These are phyloP conservation scores for Sialis fuliginosa DNA, from an alignment of 2,888 invertebrate species.

Conservation along the genomic window DNA sequence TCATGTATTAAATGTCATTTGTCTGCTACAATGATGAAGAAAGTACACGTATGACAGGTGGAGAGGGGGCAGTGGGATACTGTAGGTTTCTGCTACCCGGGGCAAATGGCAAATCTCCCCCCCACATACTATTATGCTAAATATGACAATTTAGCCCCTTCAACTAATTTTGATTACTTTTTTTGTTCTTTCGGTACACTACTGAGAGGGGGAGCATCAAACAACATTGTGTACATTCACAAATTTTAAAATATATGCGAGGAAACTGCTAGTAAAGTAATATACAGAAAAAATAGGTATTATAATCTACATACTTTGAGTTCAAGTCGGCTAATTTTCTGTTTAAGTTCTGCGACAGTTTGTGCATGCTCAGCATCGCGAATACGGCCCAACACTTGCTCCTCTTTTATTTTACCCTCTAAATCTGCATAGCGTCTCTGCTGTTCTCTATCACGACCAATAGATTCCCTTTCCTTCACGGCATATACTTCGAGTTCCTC, in stretches of 20 bases:
- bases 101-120: too few relatives aligned
- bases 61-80: too few relatives aligned
- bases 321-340: slow-evolving; percentile 85
- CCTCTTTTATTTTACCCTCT: slow-evolving; percentile 61
- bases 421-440: slow-evolving; percentile 57
- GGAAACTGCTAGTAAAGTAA: slow-evolving; percentile 1
- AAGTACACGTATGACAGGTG: too few relatives aligned
- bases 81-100: too few relatives aligned
- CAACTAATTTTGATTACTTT: too few relatives aligned
- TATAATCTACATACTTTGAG: slow-evolving; percentile 45
- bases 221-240: too few relatives aligned
- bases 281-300: not conserved
- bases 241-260: slow-evolving; percentile 3
- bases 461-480: slow-evolving; percentile 55
- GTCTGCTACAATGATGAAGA: too few relatives aligned
- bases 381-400: slow-evolving; percentile 83
- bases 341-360: slow-evolving; percentile 79
- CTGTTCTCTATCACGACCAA: slow-evolving; percentile 64
- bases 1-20: too few relatives aligned
- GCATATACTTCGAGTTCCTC: slow-evolving; percentile 62
- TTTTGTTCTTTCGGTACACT: slow-evolving; percentile 1
- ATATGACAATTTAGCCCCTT: too few relatives aligned
- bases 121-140: too few relatives aligned
- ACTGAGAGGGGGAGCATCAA: too few relatives aligned
- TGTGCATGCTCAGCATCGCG: slow-evolving; percentile 91